Evolutionary conservation across 2,888 invertebrate species (phyloP).

Genomic region (Octonoba sinensis): DNA sequence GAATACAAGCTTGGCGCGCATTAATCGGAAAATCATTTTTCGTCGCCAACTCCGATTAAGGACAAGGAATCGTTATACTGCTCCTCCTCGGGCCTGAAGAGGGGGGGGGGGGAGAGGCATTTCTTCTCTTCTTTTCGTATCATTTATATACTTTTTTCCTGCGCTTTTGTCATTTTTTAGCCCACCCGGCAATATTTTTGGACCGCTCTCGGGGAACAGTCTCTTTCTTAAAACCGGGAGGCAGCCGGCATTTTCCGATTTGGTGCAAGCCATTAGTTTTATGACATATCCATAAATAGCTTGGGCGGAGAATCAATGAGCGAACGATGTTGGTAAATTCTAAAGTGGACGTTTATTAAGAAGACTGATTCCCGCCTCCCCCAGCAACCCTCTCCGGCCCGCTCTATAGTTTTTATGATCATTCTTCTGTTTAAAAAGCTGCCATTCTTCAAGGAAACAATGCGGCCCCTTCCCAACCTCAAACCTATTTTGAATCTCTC

Average conservation of each 20-base stretch:
- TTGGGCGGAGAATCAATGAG: conserved; percentile 30
- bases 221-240: too few species aligned
- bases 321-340: conserved; percentile 59
- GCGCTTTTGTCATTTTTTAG: conserved; percentile 10
- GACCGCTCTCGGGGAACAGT: too few species aligned
- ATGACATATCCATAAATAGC: conserved; percentile 57
- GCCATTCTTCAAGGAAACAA: too few species aligned
- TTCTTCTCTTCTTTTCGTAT: conserved; percentile 5
- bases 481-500: too few species aligned
- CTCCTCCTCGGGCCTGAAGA: background rate
- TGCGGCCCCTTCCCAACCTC: too few species aligned
- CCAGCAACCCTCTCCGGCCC: conserved; percentile 1
- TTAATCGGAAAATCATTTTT: conserved; percentile 65
- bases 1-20: conserved; percentile 48
- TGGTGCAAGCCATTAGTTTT: conserved; percentile 60
- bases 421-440: too few species aligned
- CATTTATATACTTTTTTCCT: conserved; percentile 23
- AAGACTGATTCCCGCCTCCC: conserved; percentile 15
- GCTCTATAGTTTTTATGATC: conserved; percentile 41
- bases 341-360: conserved; percentile 58
- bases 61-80: conserved; percentile 48
- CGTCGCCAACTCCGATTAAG: conserved; percentile 60
- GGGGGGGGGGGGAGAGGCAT: background rate
- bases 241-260: conserved; percentile 39
- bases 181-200: background rate